These are phyloP conservation scores for Todiramphus chloris DNA, from an alignment of 2,113 vertebrate species.

Conservation along the genomic window DNA sequence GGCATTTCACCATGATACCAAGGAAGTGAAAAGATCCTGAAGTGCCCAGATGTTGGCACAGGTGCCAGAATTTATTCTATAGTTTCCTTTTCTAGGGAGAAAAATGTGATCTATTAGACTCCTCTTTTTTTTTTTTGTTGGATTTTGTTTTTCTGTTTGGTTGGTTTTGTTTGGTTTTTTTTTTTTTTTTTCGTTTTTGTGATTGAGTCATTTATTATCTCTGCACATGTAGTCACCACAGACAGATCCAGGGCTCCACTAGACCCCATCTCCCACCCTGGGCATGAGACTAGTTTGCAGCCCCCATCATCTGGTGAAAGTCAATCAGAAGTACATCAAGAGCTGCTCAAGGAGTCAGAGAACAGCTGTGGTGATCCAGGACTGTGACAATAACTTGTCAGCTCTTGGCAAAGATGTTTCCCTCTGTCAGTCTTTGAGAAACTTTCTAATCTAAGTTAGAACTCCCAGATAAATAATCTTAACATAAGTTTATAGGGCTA, in stretches of 20 bases:
- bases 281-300: not conserved
- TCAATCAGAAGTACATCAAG: not conserved
- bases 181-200: no score
- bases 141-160: no score
- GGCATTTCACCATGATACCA: rapidly evolving
- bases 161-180: not conserved
- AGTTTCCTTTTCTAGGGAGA: not conserved
- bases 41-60: not conserved
- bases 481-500: not conserved
- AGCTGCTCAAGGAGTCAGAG: not conserved
- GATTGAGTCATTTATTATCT: not conserved
- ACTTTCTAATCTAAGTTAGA: not conserved
- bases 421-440: not conserved
- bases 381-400: rapidly evolving
- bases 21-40: not conserved
- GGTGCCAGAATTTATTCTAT: not conserved
- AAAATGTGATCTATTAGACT: not conserved
- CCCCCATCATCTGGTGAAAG: not conserved
- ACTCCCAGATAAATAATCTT: not conserved
- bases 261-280: not conserved
- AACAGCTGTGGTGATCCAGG: not conserved
- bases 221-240: not conserved
- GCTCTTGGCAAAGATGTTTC: not conserved
- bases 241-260: not conserved
- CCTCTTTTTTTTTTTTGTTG: not conserved